Evolutionary conservation across 2,888 invertebrate genomes (phyloP).

Genomic region (Agrotis exclamationis): DNA sequence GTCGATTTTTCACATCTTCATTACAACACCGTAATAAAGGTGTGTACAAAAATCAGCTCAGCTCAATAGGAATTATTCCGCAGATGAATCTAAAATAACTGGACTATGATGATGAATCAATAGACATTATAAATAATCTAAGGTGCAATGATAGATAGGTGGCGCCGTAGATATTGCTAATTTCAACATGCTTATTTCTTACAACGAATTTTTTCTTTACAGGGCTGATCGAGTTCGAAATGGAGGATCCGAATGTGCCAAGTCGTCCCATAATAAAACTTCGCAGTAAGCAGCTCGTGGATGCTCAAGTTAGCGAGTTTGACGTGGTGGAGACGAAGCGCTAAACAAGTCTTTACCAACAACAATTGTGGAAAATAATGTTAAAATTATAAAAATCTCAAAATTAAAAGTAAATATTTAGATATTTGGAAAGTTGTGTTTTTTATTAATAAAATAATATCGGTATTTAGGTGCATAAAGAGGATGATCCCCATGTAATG

Average conservation of each 20-base stretch:
- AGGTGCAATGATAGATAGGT: too few species aligned
- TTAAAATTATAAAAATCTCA: not conserved
- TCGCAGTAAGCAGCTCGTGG: constrained; percentile 90
- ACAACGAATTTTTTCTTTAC: constrained; percentile 35
- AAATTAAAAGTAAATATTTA: constrained; percentile 39
- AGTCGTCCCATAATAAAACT: constrained; percentile 89
- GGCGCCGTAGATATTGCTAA: not conserved
- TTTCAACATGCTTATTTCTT: not conserved
- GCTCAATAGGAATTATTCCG: too few species aligned
- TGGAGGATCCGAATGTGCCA: constrained; percentile 89
- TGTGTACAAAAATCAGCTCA: too few species aligned
- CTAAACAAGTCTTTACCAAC: constrained; percentile 46
- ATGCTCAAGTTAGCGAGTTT: constrained; percentile 88
- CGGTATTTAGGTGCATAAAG: not conserved
- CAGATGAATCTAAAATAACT: too few species aligned
- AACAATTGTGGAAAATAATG: constrained; percentile 8
- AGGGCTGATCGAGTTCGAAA: constrained; percentile 89
- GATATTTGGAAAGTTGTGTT: not conserved
- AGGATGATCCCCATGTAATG: not conserved
- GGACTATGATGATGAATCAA: too few species aligned
- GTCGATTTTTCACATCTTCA: too few species aligned
- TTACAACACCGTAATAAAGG: too few species aligned
- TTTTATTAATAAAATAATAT: constrained; percentile 3
- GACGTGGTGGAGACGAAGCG: constrained; percentile 83
- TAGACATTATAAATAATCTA: too few species aligned